Conservation (phyloP, 2,113 vertebrate species). For the Plotosus lineatus region DNA sequence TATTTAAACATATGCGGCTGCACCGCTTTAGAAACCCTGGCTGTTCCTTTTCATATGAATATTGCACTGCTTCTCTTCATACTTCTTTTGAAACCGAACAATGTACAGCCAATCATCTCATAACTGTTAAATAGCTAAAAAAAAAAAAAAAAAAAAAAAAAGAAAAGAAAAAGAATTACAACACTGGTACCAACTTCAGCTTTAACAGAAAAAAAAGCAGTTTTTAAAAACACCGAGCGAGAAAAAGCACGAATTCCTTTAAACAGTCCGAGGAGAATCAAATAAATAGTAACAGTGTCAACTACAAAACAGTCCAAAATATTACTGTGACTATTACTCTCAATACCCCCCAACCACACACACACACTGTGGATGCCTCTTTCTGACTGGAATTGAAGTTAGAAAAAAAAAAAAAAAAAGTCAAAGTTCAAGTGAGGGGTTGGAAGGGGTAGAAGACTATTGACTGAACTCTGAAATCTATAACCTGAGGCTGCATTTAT, state of each 20-base stretch:
- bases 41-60: background rate
- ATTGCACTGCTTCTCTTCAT: slow-evolving; percentile 43
- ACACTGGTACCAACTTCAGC: slow-evolving; percentile 12
- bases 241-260: background rate
- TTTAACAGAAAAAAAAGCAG: background rate
- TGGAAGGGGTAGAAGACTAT: background rate
- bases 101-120: background rate
- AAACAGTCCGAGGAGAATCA: slow-evolving; percentile 6
- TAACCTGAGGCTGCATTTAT: too few relatives aligned
- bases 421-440: background rate
- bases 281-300: slow-evolving; percentile 41
- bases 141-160: background rate
- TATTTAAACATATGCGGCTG: background rate
- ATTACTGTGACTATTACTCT: slow-evolving; percentile 1
- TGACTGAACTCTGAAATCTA: background rate
- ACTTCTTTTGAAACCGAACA: background rate
- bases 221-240: slow-evolving; percentile 9
- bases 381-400: slow-evolving; percentile 1
- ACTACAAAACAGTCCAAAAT: slow-evolving; percentile 30
- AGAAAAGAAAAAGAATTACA: slow-evolving; percentile 23
- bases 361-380: background rate
- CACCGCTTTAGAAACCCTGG: background rate
- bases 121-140: background rate
- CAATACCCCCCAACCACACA: background rate
- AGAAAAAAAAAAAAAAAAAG: background rate